Conservation (phyloP, 2,888 invertebrate species). For the Lycia hirtaria region DNA sequence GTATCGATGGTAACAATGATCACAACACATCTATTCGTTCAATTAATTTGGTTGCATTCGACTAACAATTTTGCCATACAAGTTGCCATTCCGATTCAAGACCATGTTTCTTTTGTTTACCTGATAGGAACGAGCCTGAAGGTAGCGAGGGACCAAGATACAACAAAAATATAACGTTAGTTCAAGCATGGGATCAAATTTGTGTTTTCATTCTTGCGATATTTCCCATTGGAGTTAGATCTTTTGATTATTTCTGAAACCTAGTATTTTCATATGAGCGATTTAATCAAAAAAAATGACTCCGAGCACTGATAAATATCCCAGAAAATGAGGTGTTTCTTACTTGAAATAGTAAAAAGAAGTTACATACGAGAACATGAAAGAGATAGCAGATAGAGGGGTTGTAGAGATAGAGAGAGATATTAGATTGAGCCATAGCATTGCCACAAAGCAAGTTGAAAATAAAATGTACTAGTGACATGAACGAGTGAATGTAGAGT, state of each 20-base stretch:
- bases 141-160: slow-evolving; percentile 88
- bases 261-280: slow-evolving; percentile 11
- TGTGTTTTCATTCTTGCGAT: slow-evolving; percentile 47
- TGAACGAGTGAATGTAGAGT: slow-evolving; percentile 65
- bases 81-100: slow-evolving; percentile 81
- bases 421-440: slow-evolving; percentile 74
- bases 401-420: slow-evolving; percentile 39
- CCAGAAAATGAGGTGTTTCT: slow-evolving; percentile 49
- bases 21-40: slow-evolving; percentile 75
- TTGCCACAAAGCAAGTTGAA: slow-evolving; percentile 83
- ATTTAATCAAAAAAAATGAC: slow-evolving; percentile 43
- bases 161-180: slow-evolving; percentile 83
- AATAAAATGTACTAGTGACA: slow-evolving; percentile 74
- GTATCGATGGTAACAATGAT: slow-evolving; percentile 65
- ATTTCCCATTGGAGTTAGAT: slow-evolving; percentile 39
- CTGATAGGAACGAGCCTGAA: slow-evolving; percentile 94
- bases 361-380: slow-evolving; percentile 47
- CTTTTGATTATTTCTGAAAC: slow-evolving; percentile 25
- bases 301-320: slow-evolving; percentile 50
- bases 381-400: slow-evolving; percentile 53
- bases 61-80: slow-evolving; percentile 82
- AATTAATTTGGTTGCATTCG: slow-evolving; percentile 70
- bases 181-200: slow-evolving; percentile 64
- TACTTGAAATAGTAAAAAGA: slow-evolving; percentile 38
- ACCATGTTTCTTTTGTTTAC: slow-evolving; percentile 87